A percentile compares a stretch with the other conserved stretches of the same genome.
Evolutionary conservation across 2,113 vertebrate genomes (phyloP).

Genomic region (Mobula hypostoma): DNA sequence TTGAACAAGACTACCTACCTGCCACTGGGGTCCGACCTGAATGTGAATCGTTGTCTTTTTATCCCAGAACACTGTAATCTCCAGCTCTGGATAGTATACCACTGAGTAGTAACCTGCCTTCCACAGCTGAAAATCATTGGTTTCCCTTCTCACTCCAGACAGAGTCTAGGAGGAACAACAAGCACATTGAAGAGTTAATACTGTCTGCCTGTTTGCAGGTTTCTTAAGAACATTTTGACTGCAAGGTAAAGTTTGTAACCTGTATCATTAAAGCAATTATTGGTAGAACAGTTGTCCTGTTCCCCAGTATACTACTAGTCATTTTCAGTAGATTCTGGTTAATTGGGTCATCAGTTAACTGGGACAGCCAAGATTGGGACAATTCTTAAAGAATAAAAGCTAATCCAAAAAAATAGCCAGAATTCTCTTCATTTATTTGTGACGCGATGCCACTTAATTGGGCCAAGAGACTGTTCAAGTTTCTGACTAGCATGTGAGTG

Average conservation of each 20-base stretch:
- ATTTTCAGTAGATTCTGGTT: not conserved
- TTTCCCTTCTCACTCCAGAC: conserved; percentile 62
- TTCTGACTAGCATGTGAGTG: too few relatives aligned
- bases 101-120: conserved; percentile 84
- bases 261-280: not conserved
- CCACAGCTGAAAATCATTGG: conserved; percentile 80
- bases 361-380: too few relatives aligned
- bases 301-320: not conserved
- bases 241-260: not conserved
- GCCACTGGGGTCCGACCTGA: conserved; percentile 86
- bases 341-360: too few relatives aligned
- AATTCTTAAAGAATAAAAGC: too few relatives aligned
- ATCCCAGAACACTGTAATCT: conserved; percentile 91
- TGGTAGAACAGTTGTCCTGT: not conserved
- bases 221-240: not conserved
- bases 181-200: not conserved
- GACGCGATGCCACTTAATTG: too few relatives aligned
- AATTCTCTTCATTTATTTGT: too few relatives aligned
- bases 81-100: conserved; percentile 78
- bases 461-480: too few relatives aligned
- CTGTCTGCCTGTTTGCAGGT: not conserved
- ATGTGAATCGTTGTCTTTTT: conserved; percentile 90
- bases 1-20: conserved; percentile 58
- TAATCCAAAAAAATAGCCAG: too few relatives aligned
- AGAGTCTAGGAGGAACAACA: conserved; percentile 51